Evolutionary conservation across 2,797 vertebrate species (phyloP).

Genomic region (Oophaga sylvatica): DNA sequence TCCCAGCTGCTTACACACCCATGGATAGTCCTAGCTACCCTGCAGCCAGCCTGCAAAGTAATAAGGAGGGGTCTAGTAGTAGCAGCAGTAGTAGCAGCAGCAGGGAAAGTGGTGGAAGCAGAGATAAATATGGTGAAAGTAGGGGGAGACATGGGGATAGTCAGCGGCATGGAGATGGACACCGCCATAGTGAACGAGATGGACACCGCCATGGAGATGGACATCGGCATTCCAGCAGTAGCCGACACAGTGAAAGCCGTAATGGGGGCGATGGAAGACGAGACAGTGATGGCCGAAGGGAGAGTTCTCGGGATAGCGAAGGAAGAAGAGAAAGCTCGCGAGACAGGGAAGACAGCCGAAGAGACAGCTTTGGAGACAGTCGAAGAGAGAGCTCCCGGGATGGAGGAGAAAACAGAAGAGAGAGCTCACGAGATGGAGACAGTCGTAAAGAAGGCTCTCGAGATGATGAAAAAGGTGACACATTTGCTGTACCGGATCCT

Average conservation of each 20-base stretch:
- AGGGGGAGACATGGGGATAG: slow-evolving; percentile 76
- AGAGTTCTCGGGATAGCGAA: slow-evolving; percentile 65
- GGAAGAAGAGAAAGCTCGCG: slow-evolving; percentile 66
- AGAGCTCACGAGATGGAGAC: slow-evolving; percentile 71
- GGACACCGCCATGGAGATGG: slow-evolving; percentile 26
- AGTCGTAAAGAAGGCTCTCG: slow-evolving; percentile 65
- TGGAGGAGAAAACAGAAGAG: slow-evolving; percentile 63
- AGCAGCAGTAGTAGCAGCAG: slow-evolving; percentile 40
- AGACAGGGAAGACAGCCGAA: slow-evolving; percentile 67
- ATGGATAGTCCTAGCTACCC: slow-evolving; percentile 62
- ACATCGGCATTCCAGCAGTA: slow-evolving; percentile 31
- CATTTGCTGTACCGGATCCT: slow-evolving; percentile 90
- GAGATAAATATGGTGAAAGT: slow-evolving; percentile 73
- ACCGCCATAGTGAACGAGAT: slow-evolving; percentile 66
- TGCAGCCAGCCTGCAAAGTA: slow-evolving; percentile 63
- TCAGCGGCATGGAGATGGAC: slow-evolving; percentile 69
- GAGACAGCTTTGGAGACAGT: slow-evolving; percentile 69
- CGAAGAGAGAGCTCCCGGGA: slow-evolving; percentile 65
- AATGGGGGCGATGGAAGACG: slow-evolving; percentile 70
- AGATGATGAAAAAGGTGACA: slow-evolving; percentile 58
- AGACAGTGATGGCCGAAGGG: slow-evolving; percentile 61
- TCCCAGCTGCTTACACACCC: slow-evolving; percentile 77
- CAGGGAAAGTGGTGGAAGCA: slow-evolving; percentile 63
- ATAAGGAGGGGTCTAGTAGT: slow-evolving; percentile 69
- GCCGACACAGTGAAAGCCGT: slow-evolving; percentile 70